Evolutionary conservation across 2,888 invertebrate genomes (phyloP), one percentile per base, ranked within the genome.

Genomic region (Melangyna quadrimaculata): DNA sequence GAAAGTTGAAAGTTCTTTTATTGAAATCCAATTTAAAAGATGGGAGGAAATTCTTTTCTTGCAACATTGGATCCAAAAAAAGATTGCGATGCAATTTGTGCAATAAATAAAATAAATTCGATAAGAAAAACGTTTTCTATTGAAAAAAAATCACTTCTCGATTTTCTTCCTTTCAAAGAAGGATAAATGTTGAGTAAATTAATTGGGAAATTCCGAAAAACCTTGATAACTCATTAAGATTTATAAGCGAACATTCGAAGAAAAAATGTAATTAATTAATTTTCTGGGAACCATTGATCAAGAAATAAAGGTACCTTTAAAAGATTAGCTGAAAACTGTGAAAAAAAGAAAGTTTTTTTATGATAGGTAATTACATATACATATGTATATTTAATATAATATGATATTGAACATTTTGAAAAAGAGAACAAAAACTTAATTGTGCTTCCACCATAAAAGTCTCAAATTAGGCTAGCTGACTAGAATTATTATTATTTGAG

Each of bases 61-160:
- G 32, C 17, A 57, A 37, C 27, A 29, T 17, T 69, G 43, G 37
- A 5, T 8, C 22, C 12, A 22, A 48, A 53, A 59, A 14, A 14
- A 82, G 45, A 73, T 77, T 78, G 67, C 59, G 78, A 78, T 82
- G 82, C 72, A 78, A 78, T 82, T 82, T 82, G 72, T 67, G 72
- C 59, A 61, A 12, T 45, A 43, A 78, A 53, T 10, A 40, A 55
- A 78, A 53, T 10, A 40, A 55, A 78, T 74, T 78, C 63, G 63
- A 78, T 78, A 70, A 71, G 35, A 29, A 70, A 12, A 45, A 24
- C 17, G 29, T 40, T 22, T 48, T 22, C 22, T 22, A 22, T 48
- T 29, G 5, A 10, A 17, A 55, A 59, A 19, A 24, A 17, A 12
- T 10, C 1, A n/a, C n/a, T 8, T 59, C 35, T 73, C 37, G 22